phyloP scores from a whole-genome alignment of 2,888 invertebrate species.

The Morpho deidamia region DNA sequence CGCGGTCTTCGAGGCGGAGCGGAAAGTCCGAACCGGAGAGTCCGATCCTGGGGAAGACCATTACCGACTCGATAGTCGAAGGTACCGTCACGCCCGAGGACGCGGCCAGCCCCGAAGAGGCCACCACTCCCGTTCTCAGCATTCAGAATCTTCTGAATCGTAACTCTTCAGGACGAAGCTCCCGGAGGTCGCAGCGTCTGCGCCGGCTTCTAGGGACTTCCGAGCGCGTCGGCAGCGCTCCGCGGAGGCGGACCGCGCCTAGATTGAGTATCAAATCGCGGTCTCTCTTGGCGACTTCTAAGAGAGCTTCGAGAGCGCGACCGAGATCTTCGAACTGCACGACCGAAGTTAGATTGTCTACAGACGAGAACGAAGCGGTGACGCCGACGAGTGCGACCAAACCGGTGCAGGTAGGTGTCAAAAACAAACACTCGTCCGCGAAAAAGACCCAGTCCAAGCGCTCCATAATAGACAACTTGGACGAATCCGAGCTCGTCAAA shows the following conservation, averaged over 20 bases:
- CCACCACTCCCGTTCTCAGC: slow-evolving; percentile 53
- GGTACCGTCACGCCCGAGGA: slow-evolving; percentile 52
- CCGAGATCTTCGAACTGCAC: background rate
- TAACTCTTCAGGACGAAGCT: slow-evolving; percentile 35
- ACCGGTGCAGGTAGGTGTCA: slow-evolving; percentile 54
- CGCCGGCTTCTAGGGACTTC: background rate
- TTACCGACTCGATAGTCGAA: slow-evolving; percentile 11
- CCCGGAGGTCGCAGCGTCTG: slow-evolving; percentile 14
- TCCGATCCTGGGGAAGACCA: slow-evolving; percentile 12
- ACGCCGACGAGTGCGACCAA: slow-evolving; percentile 60
- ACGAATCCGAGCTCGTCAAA: slow-evolving; percentile 62
- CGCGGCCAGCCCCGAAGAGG: slow-evolving; percentile 41
- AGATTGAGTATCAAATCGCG: slow-evolving; percentile 34
- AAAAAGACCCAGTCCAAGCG: slow-evolving; percentile 70
- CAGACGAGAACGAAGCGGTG: slow-evolving; percentile 38
- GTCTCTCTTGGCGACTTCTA: slow-evolving; percentile 20
- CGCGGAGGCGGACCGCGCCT: background rate
- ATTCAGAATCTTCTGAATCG: slow-evolving; percentile 50
- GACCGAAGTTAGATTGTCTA: background rate
- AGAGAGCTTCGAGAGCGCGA: no score
- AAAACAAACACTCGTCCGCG: slow-evolving; percentile 67
- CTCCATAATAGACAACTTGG: slow-evolving; percentile 61
- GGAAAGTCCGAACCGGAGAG: slow-evolving; percentile 1
- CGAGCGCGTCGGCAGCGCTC: no score
- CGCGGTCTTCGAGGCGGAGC: slow-evolving; percentile 23